phyloP scores from a whole-genome alignment of 1,140 invertebrate species.

The Sitobion miscanthi region DNA sequence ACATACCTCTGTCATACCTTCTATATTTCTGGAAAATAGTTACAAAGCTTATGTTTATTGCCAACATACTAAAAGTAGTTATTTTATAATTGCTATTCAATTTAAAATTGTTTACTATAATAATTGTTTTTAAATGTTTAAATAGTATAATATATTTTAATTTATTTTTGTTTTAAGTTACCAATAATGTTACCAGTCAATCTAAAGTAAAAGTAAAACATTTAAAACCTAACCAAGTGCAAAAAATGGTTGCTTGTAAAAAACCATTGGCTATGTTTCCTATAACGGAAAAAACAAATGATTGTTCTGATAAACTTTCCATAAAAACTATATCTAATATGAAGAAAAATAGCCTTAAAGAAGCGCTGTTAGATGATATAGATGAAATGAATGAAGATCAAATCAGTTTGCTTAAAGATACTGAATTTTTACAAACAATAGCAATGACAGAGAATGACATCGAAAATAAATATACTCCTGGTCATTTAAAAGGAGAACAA shows the following conservation, averaged over 20 bases:
- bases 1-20: neutral
- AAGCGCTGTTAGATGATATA: constrained; percentile 35
- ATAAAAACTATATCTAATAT: neutral
- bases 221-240: constrained; percentile 56
- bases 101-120: neutral
- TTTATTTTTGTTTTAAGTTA: constrained; percentile 47
- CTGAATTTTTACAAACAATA: constrained; percentile 45
- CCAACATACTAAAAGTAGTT: neutral
- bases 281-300: constrained; percentile 16
- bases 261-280: constrained; percentile 53
- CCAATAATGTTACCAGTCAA: constrained; percentile 48
- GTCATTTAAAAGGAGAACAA: neutral
- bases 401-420: constrained; percentile 1
- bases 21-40: neutral
- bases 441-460: constrained; percentile 39
- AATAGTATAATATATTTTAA: neutral
- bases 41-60: neutral
- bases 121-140: neutral
- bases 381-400: constrained; percentile 47
- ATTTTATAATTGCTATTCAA: neutral
- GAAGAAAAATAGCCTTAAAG: neutral
- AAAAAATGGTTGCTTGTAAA: constrained; percentile 50
- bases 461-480: neutral
- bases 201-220: constrained; percentile 56
- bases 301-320: neutral